Evolutionary conservation across 2,113 vertebrate species (phyloP), one percentile per base, ranked within the genome.

Genomic region (Papio anubis): DNA sequence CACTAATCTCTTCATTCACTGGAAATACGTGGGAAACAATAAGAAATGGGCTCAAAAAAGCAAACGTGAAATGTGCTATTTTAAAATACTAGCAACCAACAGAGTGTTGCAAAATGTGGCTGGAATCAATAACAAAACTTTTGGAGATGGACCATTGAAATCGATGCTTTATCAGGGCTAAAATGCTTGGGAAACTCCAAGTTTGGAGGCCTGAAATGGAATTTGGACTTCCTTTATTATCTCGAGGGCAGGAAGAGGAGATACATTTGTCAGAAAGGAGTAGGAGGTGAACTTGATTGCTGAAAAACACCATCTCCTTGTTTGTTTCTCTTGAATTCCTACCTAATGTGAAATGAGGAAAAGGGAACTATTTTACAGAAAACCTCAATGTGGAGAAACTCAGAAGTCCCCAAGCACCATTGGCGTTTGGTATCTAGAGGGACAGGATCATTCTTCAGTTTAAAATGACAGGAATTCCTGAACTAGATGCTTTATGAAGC

Each of bases 1-100:
- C 78, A 94, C 97, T 97, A 96, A 98, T 97, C 96, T 97, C 88
- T 96, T 92, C 93, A 97, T 96, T 98, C 97, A 97, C 80, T 98
- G 94, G 94, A 97, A 97, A 87, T 96, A 97, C 85, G 97, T 97
- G 92, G 97, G 98, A 96, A 97, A 96, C 82, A 85, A 97, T 14
- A 52, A 96, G 90, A 96, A 96, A 90, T 38, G 85, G 90, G 76
- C 66, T 97, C n/a, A 18, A 52, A 90, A 95, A 73, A 92, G 82
- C 48, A 83, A 97, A 85, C 0, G 48, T 66, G 92, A 96, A 97
- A 82, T 86, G 79, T 82, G 92, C 38, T 68, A 81, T 86, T 97
- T 97, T 96, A 92, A 96, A 97, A 92, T 61, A 87, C 30, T 20
- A 96, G 90, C 83, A 93, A 72, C 76, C 82, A 79, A 68, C 75